These are phyloP conservation scores for Cheilosia pagana DNA, from an alignment of 2,888 invertebrate genomes.

Conservation along the genomic window DNA sequence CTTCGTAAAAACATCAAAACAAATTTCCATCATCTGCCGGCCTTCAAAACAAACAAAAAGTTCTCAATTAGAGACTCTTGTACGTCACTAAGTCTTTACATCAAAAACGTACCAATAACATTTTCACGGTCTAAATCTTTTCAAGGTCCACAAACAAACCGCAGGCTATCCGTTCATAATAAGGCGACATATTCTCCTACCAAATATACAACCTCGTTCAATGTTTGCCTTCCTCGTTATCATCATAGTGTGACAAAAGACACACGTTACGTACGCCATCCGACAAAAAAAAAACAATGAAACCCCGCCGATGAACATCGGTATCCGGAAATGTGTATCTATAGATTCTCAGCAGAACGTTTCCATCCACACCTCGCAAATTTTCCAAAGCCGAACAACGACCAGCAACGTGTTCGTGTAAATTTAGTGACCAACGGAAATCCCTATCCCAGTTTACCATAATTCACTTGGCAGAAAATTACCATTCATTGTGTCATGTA, in stretches of 20 bases:
- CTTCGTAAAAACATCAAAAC: background rate
- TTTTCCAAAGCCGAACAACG: constrained; percentile 1
- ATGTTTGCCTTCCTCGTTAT: constrained; percentile 39
- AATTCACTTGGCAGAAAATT: constrained; percentile 65
- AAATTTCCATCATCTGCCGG: background rate
- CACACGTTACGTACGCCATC: background rate
- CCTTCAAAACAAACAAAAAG: background rate
- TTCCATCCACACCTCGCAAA: background rate
- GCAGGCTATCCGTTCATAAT: constrained; percentile 4
- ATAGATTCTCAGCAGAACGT: background rate
- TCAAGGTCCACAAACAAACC: background rate
- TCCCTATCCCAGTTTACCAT: constrained; percentile 31
- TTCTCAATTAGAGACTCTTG: background rate
- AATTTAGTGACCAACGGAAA: constrained; percentile 44
- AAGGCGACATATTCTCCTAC: constrained; percentile 1
- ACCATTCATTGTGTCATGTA: constrained; percentile 70
- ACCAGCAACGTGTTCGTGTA: constrained; percentile 18
- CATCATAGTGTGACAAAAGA: constrained; percentile 24
- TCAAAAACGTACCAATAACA: background rate
- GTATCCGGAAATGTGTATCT: constrained; percentile 10
- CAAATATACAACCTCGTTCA: background rate
- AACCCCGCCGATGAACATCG: constrained; percentile 10
- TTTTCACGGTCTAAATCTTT: constrained; percentile 4
- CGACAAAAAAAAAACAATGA: background rate
- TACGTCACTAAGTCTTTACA: background rate